These are phyloP conservation scores for Eulemur rubriventer DNA, from an alignment of 2,797 vertebrate genomes.

Conservation along the genomic window DNA sequence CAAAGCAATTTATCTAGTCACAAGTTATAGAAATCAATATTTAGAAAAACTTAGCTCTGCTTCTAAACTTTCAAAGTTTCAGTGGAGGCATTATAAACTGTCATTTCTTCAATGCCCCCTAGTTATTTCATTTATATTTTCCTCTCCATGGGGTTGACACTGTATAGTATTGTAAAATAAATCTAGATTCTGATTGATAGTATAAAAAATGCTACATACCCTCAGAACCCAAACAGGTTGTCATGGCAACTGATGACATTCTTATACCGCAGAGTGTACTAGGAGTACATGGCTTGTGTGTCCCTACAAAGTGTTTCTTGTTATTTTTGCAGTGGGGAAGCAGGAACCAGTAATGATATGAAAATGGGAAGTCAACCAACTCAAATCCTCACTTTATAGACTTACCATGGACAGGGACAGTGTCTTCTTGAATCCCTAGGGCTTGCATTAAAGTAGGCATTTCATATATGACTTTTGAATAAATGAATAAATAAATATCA, in stretches of 20 bases:
- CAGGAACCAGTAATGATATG: background rate
- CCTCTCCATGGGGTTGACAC: background rate
- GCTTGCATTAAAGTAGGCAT: background rate
- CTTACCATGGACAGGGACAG: background rate
- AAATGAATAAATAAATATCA: background rate
- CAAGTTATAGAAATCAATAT: conserved; percentile 44
- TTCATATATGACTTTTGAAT: background rate
- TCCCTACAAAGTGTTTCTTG: conserved; percentile 47
- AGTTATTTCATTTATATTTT: conserved; percentile 61
- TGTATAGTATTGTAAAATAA: conserved; percentile 46
- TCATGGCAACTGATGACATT: conserved; percentile 63
- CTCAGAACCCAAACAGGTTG: conserved; percentile 64
- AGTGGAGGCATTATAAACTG: background rate
- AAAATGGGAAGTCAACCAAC: background rate
- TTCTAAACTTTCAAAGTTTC: conserved; percentile 35
- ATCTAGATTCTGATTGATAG: conserved; percentile 59
- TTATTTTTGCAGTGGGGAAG: conserved; percentile 43
- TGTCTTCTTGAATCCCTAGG: background rate
- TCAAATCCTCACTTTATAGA: background rate
- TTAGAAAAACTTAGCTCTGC: background rate
- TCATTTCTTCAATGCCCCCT: conserved; percentile 25
- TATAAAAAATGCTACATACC: conserved; percentile 58
- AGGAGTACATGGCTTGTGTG: background rate
- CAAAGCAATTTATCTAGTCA: conserved; percentile 1
- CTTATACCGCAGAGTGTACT: conserved; percentile 12